These are phyloP conservation scores for Lottia scabra DNA, from an alignment of 2,888 invertebrate genomes.

Conservation along the genomic window DNA sequence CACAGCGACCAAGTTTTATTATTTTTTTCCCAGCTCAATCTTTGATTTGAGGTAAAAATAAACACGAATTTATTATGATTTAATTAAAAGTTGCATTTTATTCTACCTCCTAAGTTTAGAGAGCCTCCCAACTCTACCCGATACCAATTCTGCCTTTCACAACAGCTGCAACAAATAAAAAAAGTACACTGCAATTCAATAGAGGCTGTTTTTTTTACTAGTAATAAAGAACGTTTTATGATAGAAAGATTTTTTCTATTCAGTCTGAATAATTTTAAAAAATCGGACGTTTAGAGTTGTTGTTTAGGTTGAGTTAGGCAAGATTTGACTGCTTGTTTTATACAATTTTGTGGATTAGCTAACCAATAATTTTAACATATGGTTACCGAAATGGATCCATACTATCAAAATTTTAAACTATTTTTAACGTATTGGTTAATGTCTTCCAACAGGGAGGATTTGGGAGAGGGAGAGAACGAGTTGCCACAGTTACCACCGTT, in stretches of 20 bases:
- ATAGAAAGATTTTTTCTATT: constrained; percentile 19
- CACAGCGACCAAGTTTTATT: neutral
- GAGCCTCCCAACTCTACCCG: neutral
- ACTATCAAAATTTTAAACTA: constrained; percentile 42
- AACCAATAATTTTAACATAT: neutral
- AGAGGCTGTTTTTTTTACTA: constrained; percentile 18
- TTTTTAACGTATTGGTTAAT: constrained; percentile 43
- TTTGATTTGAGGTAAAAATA: constrained; percentile 14
- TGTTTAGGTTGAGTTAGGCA: neutral
- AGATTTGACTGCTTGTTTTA: neutral
- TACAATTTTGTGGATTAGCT: neutral
- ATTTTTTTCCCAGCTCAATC: neutral
- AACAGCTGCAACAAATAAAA: constrained; percentile 9
- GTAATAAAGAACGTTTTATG: constrained; percentile 18
- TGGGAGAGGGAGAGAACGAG: constrained; percentile 29
- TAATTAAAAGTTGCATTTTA: constrained; percentile 18
- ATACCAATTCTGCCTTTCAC: neutral
- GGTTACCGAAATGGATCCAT: constrained; percentile 32
- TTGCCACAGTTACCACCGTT: neutral
- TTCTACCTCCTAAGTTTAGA: neutral
- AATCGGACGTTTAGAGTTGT: constrained; percentile 12
- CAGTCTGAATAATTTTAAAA: constrained; percentile 12
- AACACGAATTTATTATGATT: constrained; percentile 21
- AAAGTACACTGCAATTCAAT: constrained; percentile 16
- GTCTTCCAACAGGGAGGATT: constrained; percentile 38